Evolutionary conservation across 2,888 invertebrate genomes (phyloP).

Genomic region (Parnassius mnemosyne): DNA sequence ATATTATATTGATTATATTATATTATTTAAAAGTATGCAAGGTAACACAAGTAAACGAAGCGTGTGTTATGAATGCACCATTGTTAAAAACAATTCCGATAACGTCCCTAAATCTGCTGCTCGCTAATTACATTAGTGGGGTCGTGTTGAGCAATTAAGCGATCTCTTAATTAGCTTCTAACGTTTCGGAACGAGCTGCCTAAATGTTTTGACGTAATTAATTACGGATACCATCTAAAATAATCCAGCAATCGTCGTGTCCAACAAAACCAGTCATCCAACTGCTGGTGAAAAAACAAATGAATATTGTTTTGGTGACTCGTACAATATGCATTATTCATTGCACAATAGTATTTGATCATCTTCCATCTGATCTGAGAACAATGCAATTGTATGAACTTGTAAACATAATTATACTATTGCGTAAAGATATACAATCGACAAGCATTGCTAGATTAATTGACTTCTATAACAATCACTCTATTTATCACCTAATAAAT

Average conservation of each 20-base stretch:
- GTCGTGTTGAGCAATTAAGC: conserved; percentile 47
- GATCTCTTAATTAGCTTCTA: conserved; percentile 60
- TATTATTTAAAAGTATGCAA: too few species aligned
- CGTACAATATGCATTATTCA: background rate
- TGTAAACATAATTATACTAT: background rate
- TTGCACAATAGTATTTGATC: conserved; percentile 8
- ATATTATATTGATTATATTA: too few species aligned
- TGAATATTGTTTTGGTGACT: background rate
- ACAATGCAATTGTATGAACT: background rate
- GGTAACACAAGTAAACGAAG: background rate
- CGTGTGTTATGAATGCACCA: conserved; percentile 1
- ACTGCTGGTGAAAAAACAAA: conserved; percentile 3
- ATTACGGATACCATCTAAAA: conserved; percentile 47
- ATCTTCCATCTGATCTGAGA: conserved; percentile 1
- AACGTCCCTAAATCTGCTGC: conserved; percentile 49
- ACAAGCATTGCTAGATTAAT: too few species aligned
- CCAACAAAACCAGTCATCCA: conserved; percentile 2
- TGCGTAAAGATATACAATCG: background rate
- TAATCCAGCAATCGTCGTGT: conserved; percentile 13
- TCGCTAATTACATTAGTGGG: conserved; percentile 47
- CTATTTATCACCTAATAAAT: too few species aligned
- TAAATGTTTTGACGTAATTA: conserved; percentile 57
- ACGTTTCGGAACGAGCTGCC: conserved; percentile 54
- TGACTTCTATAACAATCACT: background rate
- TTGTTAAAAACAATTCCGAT: conserved; percentile 37